Conservation (phyloP, 2,888 invertebrate species). For the Hypselothyrea guttata region DNA sequence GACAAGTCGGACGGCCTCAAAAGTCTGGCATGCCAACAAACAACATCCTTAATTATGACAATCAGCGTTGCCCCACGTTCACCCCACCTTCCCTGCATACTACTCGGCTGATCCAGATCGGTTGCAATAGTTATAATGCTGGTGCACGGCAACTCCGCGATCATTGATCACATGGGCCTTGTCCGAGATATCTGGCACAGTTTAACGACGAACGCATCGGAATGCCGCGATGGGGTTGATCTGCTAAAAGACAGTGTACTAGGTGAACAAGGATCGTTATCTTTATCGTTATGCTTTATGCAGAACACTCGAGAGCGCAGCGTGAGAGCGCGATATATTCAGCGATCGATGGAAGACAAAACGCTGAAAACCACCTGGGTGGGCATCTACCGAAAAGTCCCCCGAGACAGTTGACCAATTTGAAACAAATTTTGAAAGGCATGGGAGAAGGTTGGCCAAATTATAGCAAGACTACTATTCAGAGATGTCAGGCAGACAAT, state of each 20-base stretch:
- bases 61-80: constrained; percentile 61
- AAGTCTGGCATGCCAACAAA: constrained; percentile 59
- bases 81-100: constrained; percentile 34
- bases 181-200: constrained; percentile 48
- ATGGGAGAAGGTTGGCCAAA: too few species aligned
- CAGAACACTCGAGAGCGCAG: constrained; percentile 14
- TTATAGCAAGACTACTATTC: not conserved
- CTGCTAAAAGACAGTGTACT: constrained; percentile 9
- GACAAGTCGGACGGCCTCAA: constrained; percentile 29
- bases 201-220: constrained; percentile 57
- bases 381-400: constrained; percentile 7
- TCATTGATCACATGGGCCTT: constrained; percentile 29
- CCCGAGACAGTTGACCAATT: constrained; percentile 10
- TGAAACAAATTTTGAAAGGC: not conserved
- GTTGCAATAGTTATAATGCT: constrained; percentile 39
- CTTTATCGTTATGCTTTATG: constrained; percentile 17
- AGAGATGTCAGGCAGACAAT: too few species aligned
- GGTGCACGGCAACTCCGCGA: not conserved
- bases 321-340: constrained; percentile 33
- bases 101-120: constrained; percentile 66
- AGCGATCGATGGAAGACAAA: constrained; percentile 12
- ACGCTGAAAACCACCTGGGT: constrained; percentile 22
- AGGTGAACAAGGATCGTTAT: constrained; percentile 31
- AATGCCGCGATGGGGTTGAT: constrained; percentile 50
- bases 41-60: constrained; percentile 77